Base-by-base conservation (phyloP, 1,140 invertebrate genomes). In the Polypedilum vanderplanki region DNA sequence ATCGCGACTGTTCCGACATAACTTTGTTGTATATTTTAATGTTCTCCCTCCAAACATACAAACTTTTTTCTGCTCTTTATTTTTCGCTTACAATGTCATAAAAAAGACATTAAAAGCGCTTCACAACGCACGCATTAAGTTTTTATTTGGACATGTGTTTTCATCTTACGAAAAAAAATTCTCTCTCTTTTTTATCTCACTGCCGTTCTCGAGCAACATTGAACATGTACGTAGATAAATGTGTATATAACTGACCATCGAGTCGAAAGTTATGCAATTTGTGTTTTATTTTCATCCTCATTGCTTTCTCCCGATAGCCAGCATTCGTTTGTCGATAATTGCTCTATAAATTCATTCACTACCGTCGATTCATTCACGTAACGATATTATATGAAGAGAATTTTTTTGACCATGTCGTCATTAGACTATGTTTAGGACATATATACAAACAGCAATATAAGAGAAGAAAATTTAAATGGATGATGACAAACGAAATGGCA, bases 61-160 rank as follows among this genome's bases (percentile, higher is more conserved):
- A 15, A n/a, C 46, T 4, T 12, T n/a, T 70, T 70, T 70, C 20
- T 18, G 8, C 65, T 18, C 20, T 18, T 18, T 18, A 18, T 70
- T 70, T 18, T 18, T 70, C 17, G 65, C 65, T 70, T 18, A 20
- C 20, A 22, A 70, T 70, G 65, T 70, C 65, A 22, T 70, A 70
- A 70, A 70, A 70, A 20, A 70, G 65, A 70, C 65, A 70, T 70
- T 70, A 70, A 70, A 70, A 70, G 18, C 65, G 20, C 17, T 70
- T 70, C 65, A 57, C 46, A 57, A 57, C n/a, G n/a, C 24, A 57
- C 17, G 18, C 65, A 70, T 70, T 18, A 70, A 70, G 65, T 70
- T 70, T 70, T 70, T 70, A 70, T 70, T 70, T 70, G 65, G 65
- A 70, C 65, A 70, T 70, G 65, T 70, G 65, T 70, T 70, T 70